Percentiles rank a stretch among this genome's conserved stretches.
Evolutionary conservation across 2,797 vertebrate genomes (phyloP).

Genomic region (Fistularia commersonii): DNA sequence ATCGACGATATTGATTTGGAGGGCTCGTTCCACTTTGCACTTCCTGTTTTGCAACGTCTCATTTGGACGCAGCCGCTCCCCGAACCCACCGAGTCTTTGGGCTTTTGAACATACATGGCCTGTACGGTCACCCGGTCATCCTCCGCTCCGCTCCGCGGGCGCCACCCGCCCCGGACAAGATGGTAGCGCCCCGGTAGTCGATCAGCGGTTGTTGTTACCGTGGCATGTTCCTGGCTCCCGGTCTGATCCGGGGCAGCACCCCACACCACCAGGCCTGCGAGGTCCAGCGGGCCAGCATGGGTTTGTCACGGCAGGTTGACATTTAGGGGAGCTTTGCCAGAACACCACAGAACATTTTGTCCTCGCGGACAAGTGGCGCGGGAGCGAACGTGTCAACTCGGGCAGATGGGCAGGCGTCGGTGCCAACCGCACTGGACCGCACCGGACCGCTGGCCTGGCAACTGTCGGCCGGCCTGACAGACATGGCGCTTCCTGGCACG

Average conservation of each 20-base stretch:
- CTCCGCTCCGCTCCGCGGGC: constrained; percentile 39
- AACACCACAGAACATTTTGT: constrained; percentile 60
- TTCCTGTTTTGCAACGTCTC: constrained; percentile 25
- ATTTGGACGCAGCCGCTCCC: no score
- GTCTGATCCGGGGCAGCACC: constrained; percentile 56
- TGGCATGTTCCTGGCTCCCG: constrained; percentile 68
- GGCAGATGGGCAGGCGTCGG: constrained; percentile 75
- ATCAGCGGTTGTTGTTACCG: constrained; percentile 63
- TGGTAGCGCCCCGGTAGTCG: constrained; percentile 62
- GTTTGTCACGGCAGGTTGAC: constrained; percentile 71
- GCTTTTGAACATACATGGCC: no score
- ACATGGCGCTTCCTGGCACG: constrained; percentile 61
- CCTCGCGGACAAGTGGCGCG: constrained; percentile 70
- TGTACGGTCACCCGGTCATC: constrained; percentile 50
- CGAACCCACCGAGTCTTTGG: no score
- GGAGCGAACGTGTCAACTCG: constrained; percentile 64
- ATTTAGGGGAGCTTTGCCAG: constrained; percentile 74
- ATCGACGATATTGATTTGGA: constrained; percentile 12
- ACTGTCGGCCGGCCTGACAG: constrained; percentile 50
- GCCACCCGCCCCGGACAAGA: constrained; percentile 65
- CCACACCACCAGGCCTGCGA: constrained; percentile 47
- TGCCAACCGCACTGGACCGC: constrained; percentile 65
- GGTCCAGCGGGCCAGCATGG: constrained; percentile 50
- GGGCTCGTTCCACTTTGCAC: constrained; percentile 8
- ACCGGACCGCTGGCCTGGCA: constrained; percentile 70